Base-by-base conservation (phyloP, 2,113 vertebrate species). In the Centropus unirufus region DNA sequence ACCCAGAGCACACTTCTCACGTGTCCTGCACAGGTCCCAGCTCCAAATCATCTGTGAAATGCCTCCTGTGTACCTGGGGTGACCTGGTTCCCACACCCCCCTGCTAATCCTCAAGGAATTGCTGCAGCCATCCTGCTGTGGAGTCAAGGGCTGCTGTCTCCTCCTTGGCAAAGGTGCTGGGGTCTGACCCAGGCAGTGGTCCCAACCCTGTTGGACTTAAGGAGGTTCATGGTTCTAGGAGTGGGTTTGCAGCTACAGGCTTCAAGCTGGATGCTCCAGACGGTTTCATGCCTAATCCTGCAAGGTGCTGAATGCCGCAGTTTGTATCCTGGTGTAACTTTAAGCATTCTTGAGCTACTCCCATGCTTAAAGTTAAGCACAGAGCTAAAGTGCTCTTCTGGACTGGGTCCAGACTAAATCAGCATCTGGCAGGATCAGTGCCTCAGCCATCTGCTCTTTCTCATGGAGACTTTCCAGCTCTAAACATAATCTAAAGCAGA, bases 401-500 rank as follows among this genome's bases (percentile, higher is more conserved):
- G 93, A 67, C 11, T 7, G 20, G 39, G 11, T 90, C 90, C 95
- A 95, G 79, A 42, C 78, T 44, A 89, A 92, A 94, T 75, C 94
- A 95, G 95, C 92, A 95, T 69, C 94, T 95, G 93, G 92, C 84
- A 94, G 93, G 87, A 96, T 77, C 92, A 21, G 85, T 91, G 87
- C 85, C 87, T 55, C 30, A 66, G 78, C 90, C 94, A 96, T 90
- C 95, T 97, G 96, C 70, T 93, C 90, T 83, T 92, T 93, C 90
- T 96, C 95, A 94, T 87, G 87, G 95, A 96, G 90, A 67, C 72
- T 74, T 94, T 83, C 95, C 94, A 96, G 91, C 72, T 87, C 84
- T 39, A 68, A 92, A 86, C 91, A 32, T 93, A 93, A 97, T 93
- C 87, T 75, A 80, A 96, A 94, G 1, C 87, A 93, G 91, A 94